These are phyloP conservation scores for Tetramorium alpestre DNA, from an alignment of 1,140 invertebrate species.

Conservation along the genomic window DNA sequence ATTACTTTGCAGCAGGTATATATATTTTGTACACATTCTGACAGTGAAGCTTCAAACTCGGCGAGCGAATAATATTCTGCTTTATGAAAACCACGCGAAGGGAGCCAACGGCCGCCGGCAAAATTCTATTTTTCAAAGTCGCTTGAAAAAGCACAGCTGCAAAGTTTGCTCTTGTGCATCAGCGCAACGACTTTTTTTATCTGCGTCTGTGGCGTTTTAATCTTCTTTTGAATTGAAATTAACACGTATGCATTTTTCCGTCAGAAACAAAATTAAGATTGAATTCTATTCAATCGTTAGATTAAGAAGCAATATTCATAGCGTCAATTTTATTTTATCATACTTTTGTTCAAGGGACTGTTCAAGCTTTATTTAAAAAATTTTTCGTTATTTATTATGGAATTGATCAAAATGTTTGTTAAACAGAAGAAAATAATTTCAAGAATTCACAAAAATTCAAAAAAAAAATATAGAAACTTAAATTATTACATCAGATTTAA, in stretches of 20 bases:
- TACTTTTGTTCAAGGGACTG: background rate
- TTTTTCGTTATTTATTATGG: background rate
- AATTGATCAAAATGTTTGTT: background rate
- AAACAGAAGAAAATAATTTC: background rate
- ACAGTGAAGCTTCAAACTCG: background rate
- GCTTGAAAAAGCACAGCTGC: background rate
- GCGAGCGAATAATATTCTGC: background rate
- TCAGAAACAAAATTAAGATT: background rate
- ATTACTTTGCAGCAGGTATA: background rate
- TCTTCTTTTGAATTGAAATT: background rate
- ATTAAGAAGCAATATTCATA: background rate
- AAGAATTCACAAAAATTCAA: background rate
- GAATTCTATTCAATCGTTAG: background rate
- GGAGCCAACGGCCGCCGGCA: background rate
- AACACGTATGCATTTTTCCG: no score
- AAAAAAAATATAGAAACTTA: background rate
- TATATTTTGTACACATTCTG: background rate
- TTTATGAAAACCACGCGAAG: background rate
- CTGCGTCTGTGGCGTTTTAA: background rate
- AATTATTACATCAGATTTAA: background rate
- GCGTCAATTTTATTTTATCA: background rate
- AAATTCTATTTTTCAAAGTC: constrained; percentile 1
- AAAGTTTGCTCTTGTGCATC: background rate
- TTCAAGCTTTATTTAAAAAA: no score
- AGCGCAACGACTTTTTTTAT: background rate